Evolutionary conservation across 2,797 vertebrate species (phyloP), one percentile per base, ranked within the genome.

Genomic region (Echiichthys vipera): DNA sequence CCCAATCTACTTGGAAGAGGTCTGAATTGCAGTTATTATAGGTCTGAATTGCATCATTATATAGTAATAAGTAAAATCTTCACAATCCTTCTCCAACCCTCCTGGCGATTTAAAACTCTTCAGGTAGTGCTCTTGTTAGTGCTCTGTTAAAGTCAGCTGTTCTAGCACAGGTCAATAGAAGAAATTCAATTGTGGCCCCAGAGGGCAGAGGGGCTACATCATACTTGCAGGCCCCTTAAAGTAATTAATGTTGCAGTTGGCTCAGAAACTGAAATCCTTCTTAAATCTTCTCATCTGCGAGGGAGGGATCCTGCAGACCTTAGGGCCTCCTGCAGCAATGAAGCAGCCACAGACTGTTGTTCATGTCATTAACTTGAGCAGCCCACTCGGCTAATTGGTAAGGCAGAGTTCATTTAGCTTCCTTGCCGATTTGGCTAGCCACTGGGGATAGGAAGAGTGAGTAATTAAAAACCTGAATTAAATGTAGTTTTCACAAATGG

Each of bases 401-500:
- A 83, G 88, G 91, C 84, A 83, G 88, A 91, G 89, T 89, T 91
- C 84, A 90, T 91, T 86, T 88, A 81, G 77, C 83, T 82, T 81
- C 76, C 81, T 89, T 71, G 78, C 76, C 37, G 81, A 89, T 90
- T 91, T 84, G 87, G 81, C 84, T 80, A 70, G 88, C 88, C 89
- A 84, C 81, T 61, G 86, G 90, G 88, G 69, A 80, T 66, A 27
- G 74, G 65, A 69, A 74, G 78, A 64, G 85, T 71, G 72, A 79
- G 83, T 88, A 89, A 90, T 92, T 91, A 92, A 78, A 87, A 87
- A 87, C 59, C 77, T 17, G 20, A 89, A 84, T 85, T 89, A 86
- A 91, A 88, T 72, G 75, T 80, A 78, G 71, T 86, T 84, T 84
- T 88, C 66, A 74, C 77, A 71, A 86, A 86, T 62, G 65, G 71